These are phyloP conservation scores for Dolichopus griseipennis DNA, from an alignment of 2,888 invertebrate genomes.

Conservation along the genomic window DNA sequence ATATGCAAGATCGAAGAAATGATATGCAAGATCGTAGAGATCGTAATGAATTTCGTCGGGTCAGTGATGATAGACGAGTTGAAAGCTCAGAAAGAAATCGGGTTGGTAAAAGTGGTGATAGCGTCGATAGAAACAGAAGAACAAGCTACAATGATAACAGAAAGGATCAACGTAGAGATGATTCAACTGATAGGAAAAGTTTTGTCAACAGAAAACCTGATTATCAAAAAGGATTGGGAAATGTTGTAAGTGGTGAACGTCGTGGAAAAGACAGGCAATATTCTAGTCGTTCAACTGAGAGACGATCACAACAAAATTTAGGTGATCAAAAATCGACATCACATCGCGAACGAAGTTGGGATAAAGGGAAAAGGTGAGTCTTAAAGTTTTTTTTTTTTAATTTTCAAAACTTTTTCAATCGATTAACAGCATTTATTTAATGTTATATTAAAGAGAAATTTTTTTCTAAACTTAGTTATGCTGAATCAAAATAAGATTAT, in stretches of 20 bases:
- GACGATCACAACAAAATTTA: neutral
- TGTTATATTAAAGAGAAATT: neutral
- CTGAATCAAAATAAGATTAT: too few species aligned
- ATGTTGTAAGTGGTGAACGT: neutral
- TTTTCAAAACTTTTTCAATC: neutral
- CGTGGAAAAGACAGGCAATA: neutral
- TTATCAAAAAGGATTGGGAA: neutral
- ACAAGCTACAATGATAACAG: neutral
- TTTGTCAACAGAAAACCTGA: neutral
- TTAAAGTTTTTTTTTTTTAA: neutral
- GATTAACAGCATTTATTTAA: constrained; percentile 1
- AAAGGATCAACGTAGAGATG: neutral
- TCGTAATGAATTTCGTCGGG: neutral
- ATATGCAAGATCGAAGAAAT: constrained; percentile 15
- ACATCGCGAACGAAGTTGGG: constrained; percentile 8
- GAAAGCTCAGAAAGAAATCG: neutral
- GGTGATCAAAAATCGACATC: neutral
- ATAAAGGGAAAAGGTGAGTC: neutral
- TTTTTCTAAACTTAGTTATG: too few species aligned
- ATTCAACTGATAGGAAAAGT: neutral
- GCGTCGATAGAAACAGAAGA: neutral
- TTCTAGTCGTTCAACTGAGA: neutral
- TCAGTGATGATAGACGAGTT: neutral
- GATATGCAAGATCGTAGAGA: constrained; percentile 11
- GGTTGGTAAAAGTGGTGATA: neutral